These are phyloP conservation scores for Phalanger gymnotis DNA, from an alignment of 2,797 vertebrate genomes.

Conservation along the genomic window DNA sequence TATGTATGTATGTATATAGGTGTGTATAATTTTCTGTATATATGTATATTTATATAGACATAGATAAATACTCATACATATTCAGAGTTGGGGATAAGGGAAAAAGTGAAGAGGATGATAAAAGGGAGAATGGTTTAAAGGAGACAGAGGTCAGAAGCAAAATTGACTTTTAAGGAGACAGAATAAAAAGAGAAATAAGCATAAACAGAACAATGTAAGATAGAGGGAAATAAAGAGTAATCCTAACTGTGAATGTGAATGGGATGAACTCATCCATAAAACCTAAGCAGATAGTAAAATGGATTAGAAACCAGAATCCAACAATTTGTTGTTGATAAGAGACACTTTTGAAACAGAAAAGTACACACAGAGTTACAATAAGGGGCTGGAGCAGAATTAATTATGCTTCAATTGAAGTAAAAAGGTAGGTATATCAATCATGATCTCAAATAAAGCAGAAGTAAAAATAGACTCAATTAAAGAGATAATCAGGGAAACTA, in stretches of 20 bases:
- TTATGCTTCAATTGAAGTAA: not conserved
- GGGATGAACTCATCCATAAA: not conserved
- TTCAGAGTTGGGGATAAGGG: not conserved
- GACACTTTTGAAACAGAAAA: not conserved
- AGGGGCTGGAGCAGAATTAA: not conserved
- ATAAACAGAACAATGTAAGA: not conserved
- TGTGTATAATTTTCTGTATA: no score
- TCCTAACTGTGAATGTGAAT: not conserved
- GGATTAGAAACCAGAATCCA: not conserved
- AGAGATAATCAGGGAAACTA: not conserved
- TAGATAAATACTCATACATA: not conserved
- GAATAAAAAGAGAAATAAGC: not conserved
- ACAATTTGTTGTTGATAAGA: not conserved
- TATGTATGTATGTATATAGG: no score
- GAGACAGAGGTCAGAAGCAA: not conserved
- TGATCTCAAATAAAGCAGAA: not conserved
- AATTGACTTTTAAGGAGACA: no score
- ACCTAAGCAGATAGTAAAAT: not conserved
- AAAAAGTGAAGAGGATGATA: not conserved
- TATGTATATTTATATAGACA: no score
- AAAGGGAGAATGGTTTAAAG: no score
- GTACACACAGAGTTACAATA: not conserved
- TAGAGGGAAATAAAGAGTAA: not conserved
- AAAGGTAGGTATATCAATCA: not conserved
- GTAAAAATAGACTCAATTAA: not conserved